Base-by-base conservation (phyloP, 2,113 vertebrate species). In the Spheniscus mendiculus region DNA sequence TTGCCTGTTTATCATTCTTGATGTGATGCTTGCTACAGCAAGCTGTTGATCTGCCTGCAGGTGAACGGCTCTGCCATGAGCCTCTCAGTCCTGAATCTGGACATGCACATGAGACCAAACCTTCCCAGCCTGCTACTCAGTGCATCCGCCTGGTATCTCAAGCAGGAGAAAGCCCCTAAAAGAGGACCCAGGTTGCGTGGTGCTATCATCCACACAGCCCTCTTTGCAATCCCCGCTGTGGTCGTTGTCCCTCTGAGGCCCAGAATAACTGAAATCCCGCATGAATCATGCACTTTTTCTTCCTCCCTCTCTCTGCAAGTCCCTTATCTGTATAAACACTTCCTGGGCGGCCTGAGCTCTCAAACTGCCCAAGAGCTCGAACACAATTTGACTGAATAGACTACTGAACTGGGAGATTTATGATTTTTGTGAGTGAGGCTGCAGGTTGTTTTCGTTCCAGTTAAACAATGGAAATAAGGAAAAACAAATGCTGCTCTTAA, bases 291-390 rank as follows among this genome's bases (percentile, higher is more conserved):
- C 27, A 36, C 30, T 62, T 42, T 42, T 42, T 65, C 36, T 10
- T 10, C 4, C 8, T 4, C 4, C 25, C 12, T 15, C 42, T 11
- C 72, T 20, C 81, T 59, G 65, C 19, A 93, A 92, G 67, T n/a
- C 78, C 92, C 96, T 97, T 97, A 97, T 97, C 95, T 97, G 27
- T 47, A 66, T 34, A 92, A 97, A 91, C 95, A 97, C 56, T 97
- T 97, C 97, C 97, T 93, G 95, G 25, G 74, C 81, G 82, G 87
- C 70, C 66, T 22, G 66, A 50, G 72, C 97, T 97, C 97, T 97
- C 97, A 95, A 90, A 87, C 81, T 88, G 69, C 78, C 47, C 77
- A 62, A 83, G 83, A 91, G 70, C 83, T 59, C 1, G 0, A 90
- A 93, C 56, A 94, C 83, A 96, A 95, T 96, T 96, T 0, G 0